A percentile compares a stretch with the other conserved stretches of the same genome.
These are phyloP conservation scores for Lissocephala sabroskyi DNA, from an alignment of 2,888 invertebrate genomes.

Conservation along the genomic window DNA sequence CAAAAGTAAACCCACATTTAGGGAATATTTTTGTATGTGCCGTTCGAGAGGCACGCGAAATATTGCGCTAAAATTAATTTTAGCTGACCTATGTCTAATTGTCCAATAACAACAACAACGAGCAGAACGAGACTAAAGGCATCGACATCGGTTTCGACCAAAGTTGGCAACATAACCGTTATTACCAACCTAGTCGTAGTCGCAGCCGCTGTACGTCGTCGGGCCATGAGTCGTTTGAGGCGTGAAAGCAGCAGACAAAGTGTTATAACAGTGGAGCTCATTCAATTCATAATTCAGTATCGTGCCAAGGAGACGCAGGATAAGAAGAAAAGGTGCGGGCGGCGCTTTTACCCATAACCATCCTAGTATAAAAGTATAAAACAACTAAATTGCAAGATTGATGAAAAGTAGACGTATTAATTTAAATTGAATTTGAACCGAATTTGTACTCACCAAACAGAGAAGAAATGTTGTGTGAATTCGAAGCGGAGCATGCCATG, in stretches of 20 bases:
- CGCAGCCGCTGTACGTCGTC: too few relatives aligned
- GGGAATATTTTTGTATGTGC: too few relatives aligned
- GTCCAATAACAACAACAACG: constrained; percentile 20
- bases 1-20: too few relatives aligned
- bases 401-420: not conserved
- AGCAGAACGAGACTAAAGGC: constrained; percentile 20
- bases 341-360: too few relatives aligned
- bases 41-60: not conserved
- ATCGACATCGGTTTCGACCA: constrained; percentile 13
- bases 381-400: constrained; percentile 2
- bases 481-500: constrained; percentile 51
- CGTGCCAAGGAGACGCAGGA: constrained; percentile 69
- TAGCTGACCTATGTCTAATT: not conserved
- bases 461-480: constrained; percentile 43
- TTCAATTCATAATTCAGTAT: constrained; percentile 72
- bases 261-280: constrained; percentile 70
- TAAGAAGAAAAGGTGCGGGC: constrained; percentile 68
- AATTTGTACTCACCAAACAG: too few relatives aligned
- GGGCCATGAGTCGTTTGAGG: constrained; percentile 67
- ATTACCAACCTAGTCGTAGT: constrained; percentile 41
- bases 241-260: constrained; percentile 68
- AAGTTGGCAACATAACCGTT: constrained; percentile 25
- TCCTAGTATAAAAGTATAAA: not conserved
- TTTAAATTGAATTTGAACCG: not conserved
- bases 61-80: not conserved